Percentiles rank a stretch among this genome's conserved stretches.
These are phyloP conservation scores for Caenorhabditis macrosperma DNA, from an alignment of 2,888 invertebrate species.

Conservation along the genomic window DNA sequence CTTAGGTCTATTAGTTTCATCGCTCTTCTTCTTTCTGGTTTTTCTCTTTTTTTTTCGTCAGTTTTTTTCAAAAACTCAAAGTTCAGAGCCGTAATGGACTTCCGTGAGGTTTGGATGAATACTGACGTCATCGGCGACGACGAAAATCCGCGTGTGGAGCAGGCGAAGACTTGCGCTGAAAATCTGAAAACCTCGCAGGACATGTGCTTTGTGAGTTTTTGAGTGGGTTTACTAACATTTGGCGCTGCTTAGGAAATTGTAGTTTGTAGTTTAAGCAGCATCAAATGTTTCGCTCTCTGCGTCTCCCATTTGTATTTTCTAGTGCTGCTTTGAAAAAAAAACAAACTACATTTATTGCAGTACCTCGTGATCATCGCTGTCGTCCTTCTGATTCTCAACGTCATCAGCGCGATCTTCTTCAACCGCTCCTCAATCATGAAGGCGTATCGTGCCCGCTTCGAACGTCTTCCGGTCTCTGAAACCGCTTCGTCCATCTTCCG, in stretches of 20 bases:
- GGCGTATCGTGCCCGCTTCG: conserved; percentile 36
- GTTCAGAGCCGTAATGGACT: conserved; percentile 27
- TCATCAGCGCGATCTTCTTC: conserved; percentile 23
- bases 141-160: conserved; percentile 6
- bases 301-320: no score
- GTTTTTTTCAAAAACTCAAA: no score
- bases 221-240: no score
- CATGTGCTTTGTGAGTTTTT: conserved; percentile 24
- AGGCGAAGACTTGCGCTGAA: conserved; percentile 18
- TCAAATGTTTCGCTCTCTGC: neutral
- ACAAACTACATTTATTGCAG: conserved; percentile 13
- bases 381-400: conserved; percentile 26
- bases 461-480: conserved; percentile 35
- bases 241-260: no score
- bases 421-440: conserved; percentile 23
- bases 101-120: conserved; percentile 51
- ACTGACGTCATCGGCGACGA: conserved; percentile 9
- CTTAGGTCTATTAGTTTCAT: no score
- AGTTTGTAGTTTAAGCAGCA: no score
- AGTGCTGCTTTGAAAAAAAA: no score
- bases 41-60: no score
- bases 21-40: no score
- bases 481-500: conserved; percentile 37
- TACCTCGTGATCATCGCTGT: conserved; percentile 20
- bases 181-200: conserved; percentile 25